These are phyloP conservation scores for Lycia hirtaria DNA, from an alignment of 2,888 invertebrate species.

Conservation along the genomic window DNA sequence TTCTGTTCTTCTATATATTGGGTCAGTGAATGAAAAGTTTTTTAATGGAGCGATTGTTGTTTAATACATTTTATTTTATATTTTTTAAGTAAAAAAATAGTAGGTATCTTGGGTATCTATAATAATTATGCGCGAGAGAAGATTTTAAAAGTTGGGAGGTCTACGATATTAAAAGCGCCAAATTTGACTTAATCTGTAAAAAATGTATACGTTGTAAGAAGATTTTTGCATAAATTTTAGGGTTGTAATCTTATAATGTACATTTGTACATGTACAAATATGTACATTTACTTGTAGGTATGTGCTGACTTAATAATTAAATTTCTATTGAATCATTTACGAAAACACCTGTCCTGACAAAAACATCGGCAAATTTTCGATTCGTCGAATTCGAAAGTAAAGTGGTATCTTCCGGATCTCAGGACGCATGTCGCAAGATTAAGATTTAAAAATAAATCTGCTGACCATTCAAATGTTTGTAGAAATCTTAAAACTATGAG, in stretches of 20 bases:
- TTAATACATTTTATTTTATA: neutral
- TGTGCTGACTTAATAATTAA: neutral
- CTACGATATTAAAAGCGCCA: too few species aligned
- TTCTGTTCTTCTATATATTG: conserved; percentile 15
- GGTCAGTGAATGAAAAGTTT: conserved; percentile 35
- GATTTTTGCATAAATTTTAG: too few species aligned
- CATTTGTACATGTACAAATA: too few species aligned
- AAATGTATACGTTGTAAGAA: too few species aligned
- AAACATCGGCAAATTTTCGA: conserved; percentile 1
- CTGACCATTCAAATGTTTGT: conserved; percentile 49
- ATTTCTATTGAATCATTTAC: neutral
- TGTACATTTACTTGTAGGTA: too few species aligned
- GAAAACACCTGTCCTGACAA: neutral
- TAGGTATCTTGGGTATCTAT: too few species aligned
- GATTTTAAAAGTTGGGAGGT: too few species aligned
- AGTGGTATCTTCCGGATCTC: conserved; percentile 14
- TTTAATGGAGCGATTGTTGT: conserved; percentile 13
- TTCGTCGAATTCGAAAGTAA: conserved; percentile 2
- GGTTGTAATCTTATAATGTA: too few species aligned
- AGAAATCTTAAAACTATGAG: conserved; percentile 49
- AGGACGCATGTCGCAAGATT: conserved; percentile 29
- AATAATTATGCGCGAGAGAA: too few species aligned
- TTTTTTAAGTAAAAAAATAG: too few species aligned
- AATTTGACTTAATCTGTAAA: too few species aligned
- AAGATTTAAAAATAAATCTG: conserved; percentile 48